These are phyloP conservation scores for Gnathonemus echidnorhynchus DNA, from an alignment of 2,113 vertebrate genomes.

Conservation along the genomic window DNA sequence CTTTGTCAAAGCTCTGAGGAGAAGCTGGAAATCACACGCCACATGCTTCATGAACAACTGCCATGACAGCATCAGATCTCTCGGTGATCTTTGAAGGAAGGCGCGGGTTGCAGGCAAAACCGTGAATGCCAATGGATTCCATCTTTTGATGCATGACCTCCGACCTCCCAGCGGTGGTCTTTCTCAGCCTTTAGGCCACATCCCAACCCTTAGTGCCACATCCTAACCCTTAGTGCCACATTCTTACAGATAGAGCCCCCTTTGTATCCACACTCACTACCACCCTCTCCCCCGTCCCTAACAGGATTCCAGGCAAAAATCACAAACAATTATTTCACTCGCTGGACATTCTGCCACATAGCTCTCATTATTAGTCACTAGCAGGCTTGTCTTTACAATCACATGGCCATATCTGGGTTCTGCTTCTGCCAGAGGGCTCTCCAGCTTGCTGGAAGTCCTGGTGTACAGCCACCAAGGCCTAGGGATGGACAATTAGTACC, in stretches of 20 bases:
- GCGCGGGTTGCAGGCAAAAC: not conserved
- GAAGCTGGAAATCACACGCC: not conserved
- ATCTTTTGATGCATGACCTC: not conserved
- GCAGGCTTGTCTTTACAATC: not conserved
- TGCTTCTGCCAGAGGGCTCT: not conserved
- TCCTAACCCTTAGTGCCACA: not conserved
- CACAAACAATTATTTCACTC: not conserved
- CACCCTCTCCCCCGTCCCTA: not conserved
- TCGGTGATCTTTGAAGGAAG: not conserved
- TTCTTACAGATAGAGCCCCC: not conserved
- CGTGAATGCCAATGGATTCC: not conserved
- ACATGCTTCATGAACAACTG: not conserved
- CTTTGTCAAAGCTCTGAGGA: not conserved
- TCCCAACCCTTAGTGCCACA: no score
- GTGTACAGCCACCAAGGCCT: not conserved
- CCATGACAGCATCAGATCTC: not conserved
- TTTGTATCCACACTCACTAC: not conserved
- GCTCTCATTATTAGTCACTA: not conserved
- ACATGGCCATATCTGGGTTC: not conserved
- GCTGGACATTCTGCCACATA: not conserved
- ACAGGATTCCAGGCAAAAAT: not conserved
- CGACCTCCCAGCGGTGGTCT: not conserved
- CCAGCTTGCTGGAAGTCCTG: not conserved
- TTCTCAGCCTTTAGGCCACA: not conserved
- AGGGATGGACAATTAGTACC: not conserved